Evolutionary conservation across 1,140 invertebrate genomes (phyloP).

Genomic region (Aradophagus sp.): DNA sequence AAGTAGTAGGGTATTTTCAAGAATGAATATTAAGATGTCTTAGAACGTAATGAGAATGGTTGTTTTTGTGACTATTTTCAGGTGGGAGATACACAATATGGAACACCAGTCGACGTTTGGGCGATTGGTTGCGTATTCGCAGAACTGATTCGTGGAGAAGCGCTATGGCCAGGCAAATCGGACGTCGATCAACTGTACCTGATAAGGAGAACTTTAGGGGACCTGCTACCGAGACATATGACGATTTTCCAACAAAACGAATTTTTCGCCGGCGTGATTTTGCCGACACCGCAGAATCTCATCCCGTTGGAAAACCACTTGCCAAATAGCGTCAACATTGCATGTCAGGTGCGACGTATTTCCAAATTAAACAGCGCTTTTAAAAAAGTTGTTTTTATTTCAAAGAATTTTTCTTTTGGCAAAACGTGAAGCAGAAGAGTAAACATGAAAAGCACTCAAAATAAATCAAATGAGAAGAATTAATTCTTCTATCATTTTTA

Average conservation of each 20-base stretch:
- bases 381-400: too few species aligned
- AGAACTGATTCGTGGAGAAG: conserved; percentile 95
- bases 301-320: conserved; percentile 89
- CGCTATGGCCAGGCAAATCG: conserved; percentile 97
- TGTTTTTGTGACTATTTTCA: too few species aligned
- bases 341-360: conserved; percentile 65
- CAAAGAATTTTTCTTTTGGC: too few species aligned
- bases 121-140: conserved; percentile 96
- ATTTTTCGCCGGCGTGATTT: conserved; percentile 93
- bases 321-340: conserved; percentile 80
- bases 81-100: conserved; percentile 98
- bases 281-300: conserved; percentile 93
- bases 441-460: too few species aligned
- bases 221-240: conserved; percentile 94
- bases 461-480: too few species aligned
- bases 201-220: conserved; percentile 92
- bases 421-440: too few species aligned
- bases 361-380: too few species aligned
- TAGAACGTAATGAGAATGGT: too few species aligned
- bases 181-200: conserved; percentile 98
- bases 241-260: conserved; percentile 96
- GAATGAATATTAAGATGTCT: too few species aligned
- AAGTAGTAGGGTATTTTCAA: too few species aligned
- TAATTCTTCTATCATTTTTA: too few species aligned
- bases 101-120: conserved; percentile 98